Base-by-base conservation (phyloP, 2,113 vertebrate species). In the Anguilla japonica region DNA sequence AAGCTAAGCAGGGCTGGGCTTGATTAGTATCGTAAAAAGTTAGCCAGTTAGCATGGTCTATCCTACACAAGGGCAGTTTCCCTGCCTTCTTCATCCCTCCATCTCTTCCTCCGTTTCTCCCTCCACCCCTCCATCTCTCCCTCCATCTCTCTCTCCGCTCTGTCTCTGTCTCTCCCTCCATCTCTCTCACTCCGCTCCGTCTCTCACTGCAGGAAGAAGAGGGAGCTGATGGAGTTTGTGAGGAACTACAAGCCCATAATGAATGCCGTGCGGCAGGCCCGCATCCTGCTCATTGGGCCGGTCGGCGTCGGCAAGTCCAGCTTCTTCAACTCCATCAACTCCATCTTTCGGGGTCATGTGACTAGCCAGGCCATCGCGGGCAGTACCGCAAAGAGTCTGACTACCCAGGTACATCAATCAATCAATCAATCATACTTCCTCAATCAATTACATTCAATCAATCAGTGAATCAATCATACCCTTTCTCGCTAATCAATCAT, bases 301-400 rank as follows among this genome's bases (percentile, higher is more conserved):
- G 41, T 92, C 83, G 93, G 93, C 26, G 92, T 89, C 75, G 95
- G 95, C 81, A 96, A 96, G 88, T 95, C 95, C 71, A 96, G 94
- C 85, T 95, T 97, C 92, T 95, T 96, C 90, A 97, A 96, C 91
- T 96, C 95, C 83, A 90, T 95, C 85, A 94, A 93, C 92, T 96
- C 94, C 16, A 14, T 90, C 41, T 96, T 96, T 89, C 90, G 89
- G 41, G 95, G 95, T 46, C 91, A 89, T 88, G 79, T 94, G 90
- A 95, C 92, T 81, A 92, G n/a, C 34, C 43, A 92, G 89, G 94
- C 93, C 57, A 91, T 92, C 34, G 90, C 92, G 57, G 96, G 96
- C 41, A 93, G 90, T 60, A 94, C 93, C 85, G 90, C 86, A 67
- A 93, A 53, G 82, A 96, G 94, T 87, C 83, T 91, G 90, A 95